Evolutionary conservation across 1,140 invertebrate genomes (phyloP).

Genomic region (Metaphire vulgaris): DNA sequence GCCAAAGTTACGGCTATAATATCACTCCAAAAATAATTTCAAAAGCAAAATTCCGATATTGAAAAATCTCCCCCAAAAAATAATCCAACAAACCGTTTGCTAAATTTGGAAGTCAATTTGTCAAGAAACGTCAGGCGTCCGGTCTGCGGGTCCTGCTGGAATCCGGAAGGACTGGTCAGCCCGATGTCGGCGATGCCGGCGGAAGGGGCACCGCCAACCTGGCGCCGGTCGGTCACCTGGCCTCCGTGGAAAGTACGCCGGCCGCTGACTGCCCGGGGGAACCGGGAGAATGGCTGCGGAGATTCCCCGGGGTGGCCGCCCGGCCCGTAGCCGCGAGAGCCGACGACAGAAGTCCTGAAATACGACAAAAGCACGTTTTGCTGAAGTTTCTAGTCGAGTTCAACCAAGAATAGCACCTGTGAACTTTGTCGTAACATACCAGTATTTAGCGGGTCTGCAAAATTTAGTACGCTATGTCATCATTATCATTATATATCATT

Average conservation of each 20-base stretch:
- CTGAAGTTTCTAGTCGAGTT: no score
- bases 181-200: constrained; percentile 38
- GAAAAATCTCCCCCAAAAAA: background rate
- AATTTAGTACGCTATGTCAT: no score
- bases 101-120: constrained; percentile 94
- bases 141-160: constrained; percentile 55
- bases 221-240: constrained; percentile 59
- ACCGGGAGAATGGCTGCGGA: constrained; percentile 53
- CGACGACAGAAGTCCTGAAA: background rate
- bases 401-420: no score
- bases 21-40: no score
- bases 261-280: constrained; percentile 84
- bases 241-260: constrained; percentile 95
- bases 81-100: constrained; percentile 68
- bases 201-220: constrained; percentile 22
- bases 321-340: background rate
- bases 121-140: constrained; percentile 78
- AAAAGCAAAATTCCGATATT: background rate
- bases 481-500: no score
- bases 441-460: no score
- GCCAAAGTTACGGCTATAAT: background rate
- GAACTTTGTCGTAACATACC: no score
- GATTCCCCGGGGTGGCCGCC: background rate
- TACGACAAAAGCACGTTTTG: no score
- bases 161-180: constrained; percentile 46